Evolutionary conservation across 2,888 invertebrate genomes (phyloP).

Genomic region (Ecliptopera silaceata): DNA sequence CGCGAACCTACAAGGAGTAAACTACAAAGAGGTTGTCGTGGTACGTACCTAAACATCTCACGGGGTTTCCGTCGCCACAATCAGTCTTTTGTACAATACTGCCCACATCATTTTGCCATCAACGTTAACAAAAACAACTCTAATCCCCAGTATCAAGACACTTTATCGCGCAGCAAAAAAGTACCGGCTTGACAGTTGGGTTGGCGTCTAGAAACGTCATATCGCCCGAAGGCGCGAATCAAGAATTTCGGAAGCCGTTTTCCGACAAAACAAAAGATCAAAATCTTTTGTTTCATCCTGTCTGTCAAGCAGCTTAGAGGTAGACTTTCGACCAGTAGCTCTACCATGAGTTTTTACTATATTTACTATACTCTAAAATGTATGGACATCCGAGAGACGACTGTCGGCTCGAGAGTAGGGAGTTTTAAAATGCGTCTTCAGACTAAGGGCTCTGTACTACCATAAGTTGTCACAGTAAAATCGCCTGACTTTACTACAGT

Average conservation of each 20-base stretch:
- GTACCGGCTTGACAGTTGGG: slow-evolving; percentile 22
- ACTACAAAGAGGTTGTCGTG: slow-evolving; percentile 29
- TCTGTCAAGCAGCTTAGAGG: too few relatives aligned
- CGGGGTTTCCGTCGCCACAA: slow-evolving; percentile 49
- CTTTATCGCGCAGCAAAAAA: slow-evolving; percentile 8
- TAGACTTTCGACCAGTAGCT: too few relatives aligned
- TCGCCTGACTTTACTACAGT: too few relatives aligned
- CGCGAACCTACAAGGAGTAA: slow-evolving; percentile 27
- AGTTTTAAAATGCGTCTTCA: too few relatives aligned
- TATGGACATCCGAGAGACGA: too few relatives aligned
- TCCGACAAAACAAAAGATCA: slow-evolving; percentile 46
- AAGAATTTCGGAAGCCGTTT: slow-evolving; percentile 46
- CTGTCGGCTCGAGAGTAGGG: too few relatives aligned
- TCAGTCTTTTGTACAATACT: slow-evolving; percentile 46
- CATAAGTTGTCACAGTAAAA: too few relatives aligned
- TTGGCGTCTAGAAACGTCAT: slow-evolving; percentile 39
- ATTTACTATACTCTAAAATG: too few relatives aligned
- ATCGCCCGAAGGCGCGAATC: slow-evolving; percentile 48
- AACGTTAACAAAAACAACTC: slow-evolving; percentile 6
- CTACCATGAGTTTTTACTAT: too few relatives aligned
- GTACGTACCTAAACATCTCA: slow-evolving; percentile 23
- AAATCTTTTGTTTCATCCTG: slow-evolving; percentile 39
- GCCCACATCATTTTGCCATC: slow-evolving; percentile 32
- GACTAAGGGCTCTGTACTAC: too few relatives aligned
- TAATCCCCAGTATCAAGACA: slow-evolving; percentile 4